A percentile compares a stretch with the other conserved stretches of the same genome.
These are phyloP conservation scores for Melinopterus prodromus DNA, from an alignment of 2,888 invertebrate species.

Conservation along the genomic window DNA sequence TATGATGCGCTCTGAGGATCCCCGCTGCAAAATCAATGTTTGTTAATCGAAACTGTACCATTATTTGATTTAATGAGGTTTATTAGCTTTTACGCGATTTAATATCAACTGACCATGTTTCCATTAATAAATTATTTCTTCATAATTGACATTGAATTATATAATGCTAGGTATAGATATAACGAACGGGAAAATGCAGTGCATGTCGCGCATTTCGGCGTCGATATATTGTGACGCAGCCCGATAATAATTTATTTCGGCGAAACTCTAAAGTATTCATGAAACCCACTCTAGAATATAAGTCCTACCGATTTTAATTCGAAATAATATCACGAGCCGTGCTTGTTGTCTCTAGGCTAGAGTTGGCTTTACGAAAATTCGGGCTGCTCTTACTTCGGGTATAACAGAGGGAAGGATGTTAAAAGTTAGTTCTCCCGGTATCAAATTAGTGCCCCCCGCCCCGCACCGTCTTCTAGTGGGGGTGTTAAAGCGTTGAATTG, in stretches of 20 bases:
- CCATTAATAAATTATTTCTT: conserved; percentile 4
- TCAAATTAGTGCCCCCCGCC: conserved; percentile 20
- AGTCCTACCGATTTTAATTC: not conserved
- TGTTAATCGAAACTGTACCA: conserved; percentile 4
- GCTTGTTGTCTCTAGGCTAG: not conserved
- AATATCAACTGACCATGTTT: conserved; percentile 4
- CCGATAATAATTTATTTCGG: not conserved
- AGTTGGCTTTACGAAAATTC: not conserved
- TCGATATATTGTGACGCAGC: not conserved
- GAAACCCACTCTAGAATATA: not conserved
- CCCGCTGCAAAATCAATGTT: not conserved
- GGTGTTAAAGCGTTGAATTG: conserved; percentile 21
- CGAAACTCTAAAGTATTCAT: not conserved
- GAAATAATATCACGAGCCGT: not conserved
- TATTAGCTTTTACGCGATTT: conserved; percentile 4
- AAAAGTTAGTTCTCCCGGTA: conserved; percentile 24
- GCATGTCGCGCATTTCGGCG: not conserved
- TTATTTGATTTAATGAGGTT: conserved; percentile 4
- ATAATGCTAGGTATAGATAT: not conserved
- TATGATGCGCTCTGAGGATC: not conserved
- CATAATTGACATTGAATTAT: conserved; percentile 4
- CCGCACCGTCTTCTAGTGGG: conserved; percentile 6
- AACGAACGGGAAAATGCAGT: not conserved
- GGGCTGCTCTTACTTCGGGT: not conserved
- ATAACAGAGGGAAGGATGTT: conserved; percentile 8